phyloP scores from a whole-genome alignment of 1,140 invertebrate genomes.

The Sogatella furcifera region DNA sequence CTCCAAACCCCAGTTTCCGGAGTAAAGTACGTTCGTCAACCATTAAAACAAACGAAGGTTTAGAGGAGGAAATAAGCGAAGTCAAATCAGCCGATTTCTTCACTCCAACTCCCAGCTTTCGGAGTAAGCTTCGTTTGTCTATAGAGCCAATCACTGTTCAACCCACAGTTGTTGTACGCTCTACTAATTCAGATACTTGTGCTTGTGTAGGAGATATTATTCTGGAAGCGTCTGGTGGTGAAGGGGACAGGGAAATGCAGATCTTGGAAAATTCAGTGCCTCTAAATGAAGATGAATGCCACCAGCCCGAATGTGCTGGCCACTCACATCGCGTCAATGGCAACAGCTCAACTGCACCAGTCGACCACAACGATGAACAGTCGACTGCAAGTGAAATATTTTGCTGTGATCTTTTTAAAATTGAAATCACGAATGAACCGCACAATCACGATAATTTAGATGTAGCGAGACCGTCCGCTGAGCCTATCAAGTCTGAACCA shows the following conservation, averaged over 20 bases:
- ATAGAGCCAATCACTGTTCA: no score
- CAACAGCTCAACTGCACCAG: no score
- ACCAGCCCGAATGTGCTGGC: neutral
- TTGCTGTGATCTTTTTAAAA: slow-evolving; percentile 3
- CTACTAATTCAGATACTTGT: no score
- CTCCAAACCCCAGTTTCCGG: no score
- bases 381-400: neutral
- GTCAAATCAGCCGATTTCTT: no score
- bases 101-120: no score
- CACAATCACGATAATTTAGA: neutral
- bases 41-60: no score
- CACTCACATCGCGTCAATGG: neutral
- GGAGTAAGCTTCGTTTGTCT: no score
- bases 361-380: neutral
- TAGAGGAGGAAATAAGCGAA: no score
- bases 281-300: neutral
- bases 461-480: neutral
- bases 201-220: no score
- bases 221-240: neutral
- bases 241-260: neutral
- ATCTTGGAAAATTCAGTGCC: neutral
- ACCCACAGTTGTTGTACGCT: no score
- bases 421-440: neutral
- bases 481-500: neutral
- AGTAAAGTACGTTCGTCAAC: no score